Base-by-base conservation (phyloP, 2,113 vertebrate species). In the Rynchops niger region DNA sequence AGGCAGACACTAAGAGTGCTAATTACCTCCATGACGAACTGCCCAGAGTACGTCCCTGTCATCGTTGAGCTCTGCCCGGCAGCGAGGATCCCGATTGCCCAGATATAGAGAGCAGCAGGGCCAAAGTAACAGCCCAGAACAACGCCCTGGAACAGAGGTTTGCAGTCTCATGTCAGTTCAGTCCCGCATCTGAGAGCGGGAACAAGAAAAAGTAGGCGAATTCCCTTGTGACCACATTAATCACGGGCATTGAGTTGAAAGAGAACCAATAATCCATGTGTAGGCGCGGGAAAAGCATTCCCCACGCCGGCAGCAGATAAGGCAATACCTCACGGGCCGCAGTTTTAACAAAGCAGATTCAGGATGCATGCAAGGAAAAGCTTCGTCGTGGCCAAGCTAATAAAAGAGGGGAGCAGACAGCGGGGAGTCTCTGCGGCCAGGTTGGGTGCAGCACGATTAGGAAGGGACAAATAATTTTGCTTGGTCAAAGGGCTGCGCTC, bases 61-160 rank as follows among this genome's bases (percentile, higher is more conserved):
- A 99, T 99, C 27, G 99, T 99, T 40, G 99, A 99, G 97, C 99
- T 99, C 98, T 99, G 99, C 38, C 99, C 99, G 1, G 99, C 99
- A 25, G 99, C 99, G 36, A 99, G 98, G 96, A 99, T 99, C 19
- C 99, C 99, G 5, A 99, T 97, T 0, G 99, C 99, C 99, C 99
- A 99, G 96, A 99, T 99, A 82, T 99, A 99, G 69, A 99, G 98
- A 4, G 99, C 98, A 0, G 98, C 99, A 0, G 99, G 98, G 42
- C 99, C 99, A 4, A 99, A 99, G 96, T 99, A 99, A 77, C 99
- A 99, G 9, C 99, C 99, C 94, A 99, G 94, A 5, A 99, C 98
- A 2, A 98, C 98, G 0, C 99, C 99, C 99, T 99, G 95, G 5
- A 59, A 78, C 0, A 27, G 66, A 73, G 73, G 50, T 23, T 36